These are phyloP conservation scores for Hoplodrina ambigua DNA, from an alignment of 2,888 invertebrate genomes.

Conservation along the genomic window DNA sequence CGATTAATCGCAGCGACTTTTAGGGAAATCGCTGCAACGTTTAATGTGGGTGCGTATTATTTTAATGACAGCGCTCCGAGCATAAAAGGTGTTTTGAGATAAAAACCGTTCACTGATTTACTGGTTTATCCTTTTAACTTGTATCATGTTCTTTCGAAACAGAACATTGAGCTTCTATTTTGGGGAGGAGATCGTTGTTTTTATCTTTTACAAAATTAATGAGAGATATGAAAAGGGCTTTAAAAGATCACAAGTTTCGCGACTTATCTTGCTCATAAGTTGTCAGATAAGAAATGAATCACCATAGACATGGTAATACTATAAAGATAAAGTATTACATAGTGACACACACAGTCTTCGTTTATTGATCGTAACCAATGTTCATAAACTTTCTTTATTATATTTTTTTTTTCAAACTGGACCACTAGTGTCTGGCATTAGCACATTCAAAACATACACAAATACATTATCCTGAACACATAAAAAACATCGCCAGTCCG, in stretches of 20 bases:
- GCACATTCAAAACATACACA: too few relatives aligned
- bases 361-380: too few relatives aligned
- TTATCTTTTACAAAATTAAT: constrained; percentile 38
- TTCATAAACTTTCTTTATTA: too few relatives aligned
- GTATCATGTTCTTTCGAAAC: constrained; percentile 35
- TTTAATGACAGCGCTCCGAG: constrained; percentile 63
- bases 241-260: not conserved
- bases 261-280: constrained; percentile 6
- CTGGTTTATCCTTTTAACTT: constrained; percentile 60
- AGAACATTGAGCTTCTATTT: constrained; percentile 33
- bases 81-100: constrained; percentile 58
- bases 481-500: too few relatives aligned
- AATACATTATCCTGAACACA: too few relatives aligned
- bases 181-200: constrained; percentile 8
- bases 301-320: too few relatives aligned
- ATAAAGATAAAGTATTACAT: too few relatives aligned
- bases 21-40: constrained; percentile 69
- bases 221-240: constrained; percentile 25
- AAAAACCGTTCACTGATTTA: constrained; percentile 62
- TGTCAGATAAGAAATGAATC: constrained; percentile 2
- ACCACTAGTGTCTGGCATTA: too few relatives aligned
- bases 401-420: too few relatives aligned
- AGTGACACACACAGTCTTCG: too few relatives aligned
- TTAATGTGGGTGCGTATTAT: constrained; percentile 64
- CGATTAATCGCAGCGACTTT: constrained; percentile 84